These are phyloP conservation scores for Pachycephala philippinensis DNA, from an alignment of 2,113 vertebrate species.

Conservation along the genomic window DNA sequence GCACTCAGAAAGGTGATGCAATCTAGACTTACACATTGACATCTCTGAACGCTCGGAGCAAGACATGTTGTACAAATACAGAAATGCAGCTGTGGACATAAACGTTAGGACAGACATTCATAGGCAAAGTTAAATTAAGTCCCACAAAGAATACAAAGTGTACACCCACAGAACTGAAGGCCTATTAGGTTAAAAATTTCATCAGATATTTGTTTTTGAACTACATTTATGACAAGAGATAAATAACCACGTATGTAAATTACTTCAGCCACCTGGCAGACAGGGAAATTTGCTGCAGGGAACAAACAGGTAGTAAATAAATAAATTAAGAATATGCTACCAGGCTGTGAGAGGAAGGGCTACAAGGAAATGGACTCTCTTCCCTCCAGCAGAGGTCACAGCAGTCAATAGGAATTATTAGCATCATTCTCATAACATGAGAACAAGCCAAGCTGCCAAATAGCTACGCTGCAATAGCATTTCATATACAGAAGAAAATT, in stretches of 20 bases:
- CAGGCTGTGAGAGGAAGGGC: neutral
- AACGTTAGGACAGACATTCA: neutral
- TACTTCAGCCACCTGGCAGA: slow-evolving; percentile 11
- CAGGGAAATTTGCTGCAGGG: neutral
- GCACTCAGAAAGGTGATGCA: neutral
- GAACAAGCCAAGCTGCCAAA: neutral
- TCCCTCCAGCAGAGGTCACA: slow-evolving; percentile 31
- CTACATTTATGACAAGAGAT: neutral
- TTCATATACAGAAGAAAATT: neutral
- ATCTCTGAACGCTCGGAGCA: neutral
- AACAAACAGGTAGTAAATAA: slow-evolving; percentile 9
- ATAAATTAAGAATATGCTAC: neutral
- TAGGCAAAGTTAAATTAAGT: neutral
- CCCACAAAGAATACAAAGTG: neutral
- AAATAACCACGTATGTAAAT: neutral
- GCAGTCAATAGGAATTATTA: slow-evolving; percentile 36
- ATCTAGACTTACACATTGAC: neutral
- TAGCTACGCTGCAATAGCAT: neutral
- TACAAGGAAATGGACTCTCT: neutral
- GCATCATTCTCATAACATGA: neutral
- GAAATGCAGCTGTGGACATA: neutral
- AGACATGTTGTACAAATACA: neutral
- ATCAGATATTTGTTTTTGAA: neutral
- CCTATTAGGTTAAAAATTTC: neutral
- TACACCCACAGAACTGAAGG: neutral